Base-by-base conservation (phyloP, 2,888 invertebrate genomes). In the Oxytorus armatus region DNA sequence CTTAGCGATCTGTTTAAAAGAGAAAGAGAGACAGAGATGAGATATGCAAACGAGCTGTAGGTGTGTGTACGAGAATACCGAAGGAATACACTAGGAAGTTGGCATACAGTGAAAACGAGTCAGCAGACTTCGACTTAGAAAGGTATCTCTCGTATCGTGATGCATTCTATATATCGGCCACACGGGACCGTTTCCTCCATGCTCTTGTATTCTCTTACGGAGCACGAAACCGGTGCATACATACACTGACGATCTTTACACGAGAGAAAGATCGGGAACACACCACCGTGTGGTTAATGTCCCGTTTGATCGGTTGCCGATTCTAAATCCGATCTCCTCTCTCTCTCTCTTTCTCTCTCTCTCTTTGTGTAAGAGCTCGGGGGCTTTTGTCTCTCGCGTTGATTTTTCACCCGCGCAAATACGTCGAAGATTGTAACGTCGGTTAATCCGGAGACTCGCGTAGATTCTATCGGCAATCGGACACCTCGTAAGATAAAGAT, bases 271-370 rank as follows among this genome's bases (percentile, higher is more conserved):
- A 72, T 39, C 63, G 65, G 70, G 8, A 47, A 86, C 85, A 83
- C 84, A 82, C 85, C 85, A 74, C 83, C 85, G 88, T 90, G 90
- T 90, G 91, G 91, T 91, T 90, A 89, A 88, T 90, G 90, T 90
- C 88, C 90, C 90, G 90, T 91, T 91, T 88, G 89, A 91, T 90
- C 88, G 88, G 87, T 88, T 86, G 85, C 85, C 87, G 84, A 81
- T 75, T 51, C 75, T 70, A 69, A 79, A 57, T 49, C 42, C 74
- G 65, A 70, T 79, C 61, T 66, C 29, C n/a, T 53, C 53, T 39
- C 29, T 11, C 11, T 57, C 4, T 33, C n/a, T n/a, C n/a, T n/a
- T n/a, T n/a, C n/a, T n/a, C 53, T 39, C 29, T 11, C 53, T 39
- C 29, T 11, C 11, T 57, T 10, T 33, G 2, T 23, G 14, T 29